Evolutionary conservation across 2,797 vertebrate species (phyloP).

Genomic region (Galagoides demidoff): DNA sequence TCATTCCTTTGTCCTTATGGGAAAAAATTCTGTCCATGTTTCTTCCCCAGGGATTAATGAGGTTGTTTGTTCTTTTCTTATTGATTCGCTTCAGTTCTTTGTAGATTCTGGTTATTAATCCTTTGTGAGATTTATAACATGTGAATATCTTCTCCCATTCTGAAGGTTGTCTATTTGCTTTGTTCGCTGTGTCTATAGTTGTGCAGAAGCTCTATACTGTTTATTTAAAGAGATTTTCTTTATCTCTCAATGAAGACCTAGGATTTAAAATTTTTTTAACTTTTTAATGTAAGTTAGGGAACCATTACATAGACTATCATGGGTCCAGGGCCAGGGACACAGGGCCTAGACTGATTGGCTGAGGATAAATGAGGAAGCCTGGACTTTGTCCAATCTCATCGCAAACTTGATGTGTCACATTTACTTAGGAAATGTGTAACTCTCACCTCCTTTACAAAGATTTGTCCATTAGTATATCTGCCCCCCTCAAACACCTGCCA

Average conservation of each 20-base stretch:
- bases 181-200: too few relatives aligned
- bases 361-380: background rate
- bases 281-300: background rate
- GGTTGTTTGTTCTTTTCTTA: too few relatives aligned
- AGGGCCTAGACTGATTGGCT: background rate
- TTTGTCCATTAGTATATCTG: background rate
- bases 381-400: background rate
- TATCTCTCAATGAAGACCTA: background rate
- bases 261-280: background rate
- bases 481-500: background rate
- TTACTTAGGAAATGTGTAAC: constrained; percentile 14
- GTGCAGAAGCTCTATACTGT: background rate
- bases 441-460: background rate
- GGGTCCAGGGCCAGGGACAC: background rate
- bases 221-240: background rate
- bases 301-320: background rate
- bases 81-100: too few relatives aligned
- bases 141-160: too few relatives aligned
- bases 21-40: too few relatives aligned
- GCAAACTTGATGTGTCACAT: background rate
- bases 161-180: too few relatives aligned
- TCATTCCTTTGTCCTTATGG: too few relatives aligned
- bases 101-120: too few relatives aligned
- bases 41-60: too few relatives aligned
- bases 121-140: too few relatives aligned